These are phyloP conservation scores for Plebejus anna DNA, from an alignment of 2,888 invertebrate genomes.

Conservation along the genomic window DNA sequence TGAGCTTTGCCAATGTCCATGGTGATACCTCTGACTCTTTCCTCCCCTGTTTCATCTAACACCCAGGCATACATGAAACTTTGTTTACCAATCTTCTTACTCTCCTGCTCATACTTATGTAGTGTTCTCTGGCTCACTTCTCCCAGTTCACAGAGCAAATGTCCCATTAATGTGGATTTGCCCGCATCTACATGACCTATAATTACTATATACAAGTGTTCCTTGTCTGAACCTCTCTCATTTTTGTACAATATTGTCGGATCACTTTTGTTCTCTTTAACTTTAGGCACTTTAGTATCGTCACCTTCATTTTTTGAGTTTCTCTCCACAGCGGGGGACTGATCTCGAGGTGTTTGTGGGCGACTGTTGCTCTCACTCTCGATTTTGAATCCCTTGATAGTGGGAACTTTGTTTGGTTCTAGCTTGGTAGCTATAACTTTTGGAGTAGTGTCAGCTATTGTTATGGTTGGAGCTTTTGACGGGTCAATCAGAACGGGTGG, in stretches of 20 bases:
- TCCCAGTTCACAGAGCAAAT: slow-evolving; percentile 91
- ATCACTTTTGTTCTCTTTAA: slow-evolving; percentile 79
- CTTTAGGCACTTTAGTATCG: slow-evolving; percentile 64
- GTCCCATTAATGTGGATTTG: slow-evolving; percentile 98
- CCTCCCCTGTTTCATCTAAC: slow-evolving; percentile 98
- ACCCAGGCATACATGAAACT: slow-evolving; percentile 99
- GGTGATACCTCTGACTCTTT: slow-evolving; percentile 96
- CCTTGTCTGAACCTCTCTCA: slow-evolving; percentile 89
- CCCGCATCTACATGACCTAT: slow-evolving; percentile 99
- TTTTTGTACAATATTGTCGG: slow-evolving; percentile 82
- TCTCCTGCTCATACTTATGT: slow-evolving; percentile 99
- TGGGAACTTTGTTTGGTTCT: slow-evolving; percentile 61
- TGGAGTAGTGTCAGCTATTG: slow-evolving; percentile 48
- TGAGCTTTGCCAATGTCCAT: slow-evolving; percentile 98
- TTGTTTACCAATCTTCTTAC: slow-evolving; percentile 97
- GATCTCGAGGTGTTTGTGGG: slow-evolving; percentile 81
- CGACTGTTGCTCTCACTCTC: slow-evolving; percentile 51
- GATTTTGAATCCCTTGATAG: slow-evolving; percentile 82
- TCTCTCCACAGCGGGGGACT: slow-evolving; percentile 84
- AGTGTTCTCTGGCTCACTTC: slow-evolving; percentile 92
- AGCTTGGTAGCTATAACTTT: slow-evolving; percentile 66
- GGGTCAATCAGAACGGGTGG: slow-evolving; percentile 50
- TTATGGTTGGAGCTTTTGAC: slow-evolving; percentile 52
- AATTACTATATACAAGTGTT: slow-evolving; percentile 93
- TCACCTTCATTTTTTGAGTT: slow-evolving; percentile 64